Base-by-base conservation (phyloP, 2,888 invertebrate species). In the Lysandra coridon region DNA sequence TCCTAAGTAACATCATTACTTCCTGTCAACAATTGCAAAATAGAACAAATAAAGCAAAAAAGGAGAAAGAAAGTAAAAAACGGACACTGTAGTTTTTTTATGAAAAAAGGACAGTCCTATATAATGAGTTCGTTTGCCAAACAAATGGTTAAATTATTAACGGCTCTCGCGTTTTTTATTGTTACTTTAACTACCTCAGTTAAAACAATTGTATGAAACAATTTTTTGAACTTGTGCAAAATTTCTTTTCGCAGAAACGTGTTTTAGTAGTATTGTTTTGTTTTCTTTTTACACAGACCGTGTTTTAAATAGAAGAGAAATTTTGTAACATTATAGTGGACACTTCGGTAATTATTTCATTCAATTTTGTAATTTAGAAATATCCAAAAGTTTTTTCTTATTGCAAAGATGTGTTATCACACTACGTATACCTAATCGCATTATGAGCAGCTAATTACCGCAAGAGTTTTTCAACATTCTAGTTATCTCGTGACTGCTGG, bases 221-320 rank as follows among this genome's bases (percentile, higher is more conserved):
- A 74, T 74, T 49, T 81, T 80, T 84, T 86, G 84, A 84, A 82
- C 74, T 90, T 91, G 89, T 85, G 90, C 92, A 91, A 91, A 89
- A 92, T 91, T 92, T 92, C 91, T 91, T 91, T 91, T 91, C 92
- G 87, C 84, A 83, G 90, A 90, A 92, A 83, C 81, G 82, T 80
- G 30, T 80, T 85, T 86, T 82, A 37, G n/a, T 82, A 37, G n/a
- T 23, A 7, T 84, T 81, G 53, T 74, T 77, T 75, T 69, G 79
- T 79, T 79, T 78, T 80, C 79, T 74, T 73, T 37, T 74, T n/a
- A 1, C 23, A 62, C 23, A 62, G 49, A 12, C 62, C 3, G 4
- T 33, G 33, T 37, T 17, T 33, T 33, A 4, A 17, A 69, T 69
- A 37, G 69, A 69, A 69, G 69, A 33, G 33, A 69, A 69, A 14